Base-by-base conservation (phyloP, 2,888 invertebrate species). In the Cataglyphis altisquamis region DNA sequence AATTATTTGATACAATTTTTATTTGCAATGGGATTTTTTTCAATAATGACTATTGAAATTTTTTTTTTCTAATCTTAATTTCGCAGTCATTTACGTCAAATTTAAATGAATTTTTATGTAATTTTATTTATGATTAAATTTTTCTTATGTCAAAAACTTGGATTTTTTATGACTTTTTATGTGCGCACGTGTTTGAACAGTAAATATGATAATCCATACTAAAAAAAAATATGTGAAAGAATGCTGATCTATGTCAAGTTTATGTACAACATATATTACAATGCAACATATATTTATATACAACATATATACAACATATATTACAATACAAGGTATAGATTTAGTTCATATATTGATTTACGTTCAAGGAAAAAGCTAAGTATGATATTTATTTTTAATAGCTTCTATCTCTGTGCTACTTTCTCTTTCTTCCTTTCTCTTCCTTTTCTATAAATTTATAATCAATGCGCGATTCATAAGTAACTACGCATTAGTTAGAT, bases 371-470 rank as follows among this genome's bases (percentile, higher is more conserved):
- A 39, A 39, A 29, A 57, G 3, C 15, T n/a, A n/a, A 32, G 5
- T 18, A 18, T 6, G 10, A 8, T n/a, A 29, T 77, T 41, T 5
- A 74, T 48, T 74, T 74, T 74, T 77, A 55, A 66, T 55, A 9
- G 5, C 39, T 29, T 66, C 15, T 39, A 6, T 18, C 48, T 5
- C 10, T 45, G 36, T 45, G 45, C 15, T 15, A 45, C 45, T 45
- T 45, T 45, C 12, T 36, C 4, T 63, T 21, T n/a, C 5, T 48
- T 18, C 6, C 15, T 39, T 2, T 18, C 4, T 63, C 21, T 48
- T 48, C 48, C 41, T 18, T 45, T 18, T 52, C 12, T 41, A 29
- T 77, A 12, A 77, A 66, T 67, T 67, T 67, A 18, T 77, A 67
- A 77, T 67, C 2, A 66, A 18, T 0, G 21, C 3, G 12, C 18